These are phyloP conservation scores for Collichthys lucidus DNA, from an alignment of 2,113 vertebrate genomes.

Conservation along the genomic window DNA sequence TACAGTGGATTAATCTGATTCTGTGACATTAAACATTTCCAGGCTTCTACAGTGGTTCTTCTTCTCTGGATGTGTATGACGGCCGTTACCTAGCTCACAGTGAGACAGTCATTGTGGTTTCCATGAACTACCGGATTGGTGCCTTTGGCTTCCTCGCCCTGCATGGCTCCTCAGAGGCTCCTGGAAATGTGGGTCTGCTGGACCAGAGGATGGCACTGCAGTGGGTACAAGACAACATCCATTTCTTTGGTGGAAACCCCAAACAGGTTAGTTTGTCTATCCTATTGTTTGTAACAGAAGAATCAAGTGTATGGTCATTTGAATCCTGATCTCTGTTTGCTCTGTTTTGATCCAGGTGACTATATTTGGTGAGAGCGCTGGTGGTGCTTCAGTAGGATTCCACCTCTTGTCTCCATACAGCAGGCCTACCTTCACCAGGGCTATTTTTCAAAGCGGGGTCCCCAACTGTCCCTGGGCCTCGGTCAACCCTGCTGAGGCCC, in stretches of 20 bases:
- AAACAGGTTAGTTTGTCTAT: slow-evolving; percentile 69
- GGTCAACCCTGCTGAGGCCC: slow-evolving; percentile 85
- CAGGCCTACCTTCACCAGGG: slow-evolving; percentile 87
- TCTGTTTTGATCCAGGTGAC: slow-evolving; percentile 80
- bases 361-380: slow-evolving; percentile 94
- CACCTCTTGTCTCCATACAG: slow-evolving; percentile 90
- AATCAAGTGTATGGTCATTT: rapidly evolving
- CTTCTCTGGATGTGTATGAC: slow-evolving; percentile 93
- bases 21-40: slow-evolving; percentile 2
- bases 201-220: slow-evolving; percentile 92
- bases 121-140: slow-evolving; percentile 93
- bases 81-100: slow-evolving; percentile 90
- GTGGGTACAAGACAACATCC: slow-evolving; percentile 91
- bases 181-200: slow-evolving; percentile 91
- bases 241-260: slow-evolving; percentile 90
- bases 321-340: not conserved
- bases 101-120: slow-evolving; percentile 89
- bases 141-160: slow-evolving; percentile 92
- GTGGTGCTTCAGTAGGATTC: slow-evolving; percentile 89
- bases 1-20: not conserved
- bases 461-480: slow-evolving; percentile 93
- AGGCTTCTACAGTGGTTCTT: slow-evolving; percentile 92
- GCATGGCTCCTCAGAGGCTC: slow-evolving; percentile 90
- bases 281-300: rapidly evolving
- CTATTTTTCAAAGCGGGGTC: slow-evolving; percentile 90